Evolutionary conservation across 2,113 vertebrate species (phyloP).

Genomic region (Eulacestoma nigropectus): DNA sequence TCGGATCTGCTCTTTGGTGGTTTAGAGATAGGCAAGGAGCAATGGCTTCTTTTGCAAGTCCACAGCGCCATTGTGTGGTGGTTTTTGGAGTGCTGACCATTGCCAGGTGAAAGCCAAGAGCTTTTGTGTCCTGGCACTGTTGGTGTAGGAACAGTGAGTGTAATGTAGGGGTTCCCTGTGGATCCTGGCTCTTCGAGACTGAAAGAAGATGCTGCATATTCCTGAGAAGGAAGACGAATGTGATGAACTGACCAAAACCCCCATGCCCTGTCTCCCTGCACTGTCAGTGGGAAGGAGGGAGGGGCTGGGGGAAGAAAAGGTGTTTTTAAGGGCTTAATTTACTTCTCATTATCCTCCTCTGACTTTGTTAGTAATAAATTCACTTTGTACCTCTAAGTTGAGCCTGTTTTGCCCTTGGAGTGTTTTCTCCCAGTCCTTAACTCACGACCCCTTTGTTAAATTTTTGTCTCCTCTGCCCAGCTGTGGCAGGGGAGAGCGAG

Average conservation of each 20-base stretch:
- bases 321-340: not conserved
- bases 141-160: accelerated
- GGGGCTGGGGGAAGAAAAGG: not conserved
- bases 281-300: not conserved
- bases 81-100: accelerated
- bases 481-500: not conserved
- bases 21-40: not conserved
- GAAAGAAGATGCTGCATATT: not conserved
- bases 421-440: not conserved
- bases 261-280: not conserved
- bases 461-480: not conserved
- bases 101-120: not conserved
- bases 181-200: not conserved
- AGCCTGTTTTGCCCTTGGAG: not conserved
- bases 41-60: not conserved
- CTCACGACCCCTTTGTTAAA: not conserved
- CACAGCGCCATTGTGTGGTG: not conserved
- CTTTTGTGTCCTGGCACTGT: not conserved
- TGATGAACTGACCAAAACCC: not conserved
- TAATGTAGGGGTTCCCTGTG: accelerated
- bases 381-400: not conserved
- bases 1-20: not conserved
- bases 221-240: not conserved
- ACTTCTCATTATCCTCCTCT: not conserved
- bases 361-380: not conserved